phyloP scores from a whole-genome alignment of 2,113 vertebrate genomes.

The Centrocercus urophasianus region DNA sequence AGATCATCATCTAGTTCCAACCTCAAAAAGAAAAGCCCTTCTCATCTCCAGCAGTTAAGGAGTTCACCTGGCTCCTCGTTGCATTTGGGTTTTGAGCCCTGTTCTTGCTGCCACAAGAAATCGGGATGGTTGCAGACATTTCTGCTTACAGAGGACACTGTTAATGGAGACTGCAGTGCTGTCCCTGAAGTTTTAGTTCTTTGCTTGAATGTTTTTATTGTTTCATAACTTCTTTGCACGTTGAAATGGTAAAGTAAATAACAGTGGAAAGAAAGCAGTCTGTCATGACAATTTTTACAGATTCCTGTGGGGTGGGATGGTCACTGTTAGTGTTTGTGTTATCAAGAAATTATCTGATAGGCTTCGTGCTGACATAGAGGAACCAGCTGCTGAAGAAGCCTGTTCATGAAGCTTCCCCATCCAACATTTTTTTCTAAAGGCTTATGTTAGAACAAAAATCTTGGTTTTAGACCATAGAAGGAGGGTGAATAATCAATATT shows the following conservation, averaged over 20 bases:
- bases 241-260: background rate
- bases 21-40: background rate
- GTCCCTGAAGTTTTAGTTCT: background rate
- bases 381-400: background rate
- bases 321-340: fast-evolving
- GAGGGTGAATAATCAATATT: background rate
- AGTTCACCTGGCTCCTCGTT: background rate
- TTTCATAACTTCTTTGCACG: background rate
- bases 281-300: background rate
- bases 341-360: background rate
- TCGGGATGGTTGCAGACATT: fast-evolving
- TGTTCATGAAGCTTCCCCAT: fast-evolving
- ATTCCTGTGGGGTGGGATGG: background rate
- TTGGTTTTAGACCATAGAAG: background rate
- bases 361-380: background rate
- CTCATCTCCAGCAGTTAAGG: fast-evolving
- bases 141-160: fast-evolving
- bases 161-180: fast-evolving
- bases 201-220: background rate
- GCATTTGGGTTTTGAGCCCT: background rate
- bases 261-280: background rate
- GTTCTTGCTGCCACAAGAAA: background rate
- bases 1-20: background rate
- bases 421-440: background rate
- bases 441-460: background rate